These are phyloP conservation scores for Ormia ochracea DNA, from an alignment of 2,888 invertebrate genomes.

Conservation along the genomic window DNA sequence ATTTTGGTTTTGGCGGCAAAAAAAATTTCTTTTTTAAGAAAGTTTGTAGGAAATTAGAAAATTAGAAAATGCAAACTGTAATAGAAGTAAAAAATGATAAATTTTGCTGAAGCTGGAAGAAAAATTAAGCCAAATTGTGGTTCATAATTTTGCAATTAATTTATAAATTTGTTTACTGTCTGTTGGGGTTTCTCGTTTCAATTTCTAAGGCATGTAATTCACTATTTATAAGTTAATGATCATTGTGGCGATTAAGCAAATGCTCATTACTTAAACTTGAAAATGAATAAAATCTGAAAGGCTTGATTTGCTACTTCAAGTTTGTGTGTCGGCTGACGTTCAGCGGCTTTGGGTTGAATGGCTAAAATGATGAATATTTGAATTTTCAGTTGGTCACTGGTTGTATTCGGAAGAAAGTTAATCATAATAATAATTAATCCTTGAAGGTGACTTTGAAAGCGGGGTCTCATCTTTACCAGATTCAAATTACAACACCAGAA, in stretches of 20 bases:
- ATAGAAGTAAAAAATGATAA: no score
- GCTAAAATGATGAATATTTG: not conserved
- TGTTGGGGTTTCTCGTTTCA: not conserved
- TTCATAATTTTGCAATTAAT: not conserved
- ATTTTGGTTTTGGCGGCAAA: not conserved
- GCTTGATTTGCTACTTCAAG: not conserved
- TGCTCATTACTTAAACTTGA: not conserved
- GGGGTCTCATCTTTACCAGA: no score
- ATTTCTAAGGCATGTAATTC: not conserved
- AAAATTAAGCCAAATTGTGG: not conserved
- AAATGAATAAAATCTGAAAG: no score
- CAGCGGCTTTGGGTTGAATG: not conserved
- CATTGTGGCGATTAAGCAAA: not conserved
- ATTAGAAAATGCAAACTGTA: no score
- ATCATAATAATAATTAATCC: no score
- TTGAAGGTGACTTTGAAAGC: no score
- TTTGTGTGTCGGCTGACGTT: not conserved
- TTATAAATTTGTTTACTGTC: not conserved
- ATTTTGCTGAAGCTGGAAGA: not conserved
- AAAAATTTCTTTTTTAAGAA: no score
- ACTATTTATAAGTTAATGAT: not conserved
- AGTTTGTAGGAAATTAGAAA: not conserved
- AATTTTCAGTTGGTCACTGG: not conserved
- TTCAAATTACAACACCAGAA: no score
- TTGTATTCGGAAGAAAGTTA: not conserved